Base-by-base conservation (phyloP, 1,140 invertebrate species). In the Portunus trituberculatus region DNA sequence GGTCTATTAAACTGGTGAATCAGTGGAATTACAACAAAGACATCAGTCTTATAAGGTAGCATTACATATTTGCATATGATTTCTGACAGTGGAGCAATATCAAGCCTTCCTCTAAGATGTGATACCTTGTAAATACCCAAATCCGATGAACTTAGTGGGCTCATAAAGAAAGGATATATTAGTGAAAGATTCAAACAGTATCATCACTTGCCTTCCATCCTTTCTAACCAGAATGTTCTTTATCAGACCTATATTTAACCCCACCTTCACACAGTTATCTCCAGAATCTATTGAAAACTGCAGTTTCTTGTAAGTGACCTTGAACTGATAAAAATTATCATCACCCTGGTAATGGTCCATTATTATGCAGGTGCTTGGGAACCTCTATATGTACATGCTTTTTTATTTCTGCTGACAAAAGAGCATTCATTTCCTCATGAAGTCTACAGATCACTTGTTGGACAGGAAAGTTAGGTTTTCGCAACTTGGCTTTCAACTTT, bases 261-360 rank as follows among this genome's bases (percentile, higher is more conserved):
- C 86, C 4, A 87, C 25, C 25, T 87, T 87, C 28, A 87, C 28
- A 87, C 86, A 87, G 28, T 87, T 87, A 87, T 87, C 28, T 31
- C 86, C 86, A 10, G 4, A 87, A 25, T 14, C 25, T 8, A 29
- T 28, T 16, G 86, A 28, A n/a, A 87, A 87, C 4, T 87, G 12
- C 25, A 87, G 10, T 3, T 87, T 87, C 12, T 16, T 87, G 25
- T 87, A 87, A 28, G 6, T 87, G 12, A 87, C 25, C 2, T 32
- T 10, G 25, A 87, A 87, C 25, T 87, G 31, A 10, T 4, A 87
- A 46, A 10, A 87, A 29, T 31, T n/a, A 14, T 4, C 12, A 87
- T 16, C 3, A 20, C 3, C 12, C 86, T 29, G 86, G 86, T 20
- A 87, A 87, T 87, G 86, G 86, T 46, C 86, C 86, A 39, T 87